Percentiles rank a stretch among this genome's conserved stretches.
Evolutionary conservation across 2,888 invertebrate species (phyloP).

Genomic region (Phytoseiulus persimilis): DNA sequence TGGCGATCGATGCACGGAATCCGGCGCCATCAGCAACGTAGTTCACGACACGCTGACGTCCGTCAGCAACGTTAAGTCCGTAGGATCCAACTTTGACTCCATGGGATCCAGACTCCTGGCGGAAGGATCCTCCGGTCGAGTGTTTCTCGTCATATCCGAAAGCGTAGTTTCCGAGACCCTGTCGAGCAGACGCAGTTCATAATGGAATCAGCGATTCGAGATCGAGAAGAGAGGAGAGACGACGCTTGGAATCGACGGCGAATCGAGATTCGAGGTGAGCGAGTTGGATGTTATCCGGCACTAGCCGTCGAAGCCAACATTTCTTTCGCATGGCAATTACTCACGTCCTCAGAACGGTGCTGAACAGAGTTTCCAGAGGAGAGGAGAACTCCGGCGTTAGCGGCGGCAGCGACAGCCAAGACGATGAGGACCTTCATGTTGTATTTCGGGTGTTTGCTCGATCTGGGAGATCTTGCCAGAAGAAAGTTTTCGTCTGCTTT

Average conservation of each 20-base stretch:
- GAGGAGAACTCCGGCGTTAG: conserved; percentile 36
- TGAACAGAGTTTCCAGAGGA: conserved; percentile 27
- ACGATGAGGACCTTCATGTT: conserved; percentile 29
- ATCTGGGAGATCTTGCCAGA: conserved; percentile 23
- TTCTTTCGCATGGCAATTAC: background rate
- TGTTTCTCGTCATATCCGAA: conserved; percentile 31
- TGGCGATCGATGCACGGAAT: conserved; percentile 31
- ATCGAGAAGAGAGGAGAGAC: background rate
- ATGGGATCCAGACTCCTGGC: conserved; percentile 20
- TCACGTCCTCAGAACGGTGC: conserved; percentile 35
- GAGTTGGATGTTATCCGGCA: background rate
- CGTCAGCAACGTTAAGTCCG: conserved; percentile 13
- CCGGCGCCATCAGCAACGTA: conserved; percentile 28
- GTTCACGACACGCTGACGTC: conserved; percentile 26
- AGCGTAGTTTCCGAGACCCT: conserved; percentile 34
- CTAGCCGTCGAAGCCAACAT: background rate
- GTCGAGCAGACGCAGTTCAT: background rate
- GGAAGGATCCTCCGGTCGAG: conserved; percentile 35
- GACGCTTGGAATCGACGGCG: background rate
- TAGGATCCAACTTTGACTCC: conserved; percentile 29
- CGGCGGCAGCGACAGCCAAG: conserved; percentile 17
- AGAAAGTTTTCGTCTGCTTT: background rate
- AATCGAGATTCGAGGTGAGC: no score
- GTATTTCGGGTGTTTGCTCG: background rate
- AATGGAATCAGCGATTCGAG: background rate